Conservation (phyloP, 1,140 invertebrate genomes). For the Trichoplusia ni region DNA sequence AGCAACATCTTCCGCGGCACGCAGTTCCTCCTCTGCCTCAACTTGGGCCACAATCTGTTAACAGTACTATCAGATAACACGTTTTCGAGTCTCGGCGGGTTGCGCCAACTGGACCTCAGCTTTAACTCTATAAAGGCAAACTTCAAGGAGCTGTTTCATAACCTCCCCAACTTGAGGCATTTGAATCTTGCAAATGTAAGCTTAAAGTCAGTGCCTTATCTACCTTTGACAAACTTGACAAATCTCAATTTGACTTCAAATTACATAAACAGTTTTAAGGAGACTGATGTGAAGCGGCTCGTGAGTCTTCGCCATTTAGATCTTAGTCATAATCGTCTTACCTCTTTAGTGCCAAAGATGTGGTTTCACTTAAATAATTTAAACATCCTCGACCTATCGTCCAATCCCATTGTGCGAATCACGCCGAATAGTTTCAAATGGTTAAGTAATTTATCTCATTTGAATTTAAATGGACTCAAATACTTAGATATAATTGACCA, state of each 20-base stretch:
- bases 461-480: slow-evolving; percentile 82
- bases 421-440: slow-evolving; percentile 82
- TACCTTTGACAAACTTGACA: slow-evolving; percentile 87
- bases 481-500: slow-evolving; percentile 85
- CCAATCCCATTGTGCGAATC: slow-evolving; percentile 84
- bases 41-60: slow-evolving; percentile 90
- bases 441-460: slow-evolving; percentile 81
- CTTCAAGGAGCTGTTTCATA: slow-evolving; percentile 94
- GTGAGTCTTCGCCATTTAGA: slow-evolving; percentile 84
- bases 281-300: slow-evolving; percentile 85
- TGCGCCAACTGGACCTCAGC: slow-evolving; percentile 90
- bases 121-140: slow-evolving; percentile 91
- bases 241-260: slow-evolving; percentile 90
- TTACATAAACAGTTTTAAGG: slow-evolving; percentile 84
- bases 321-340: slow-evolving; percentile 86
- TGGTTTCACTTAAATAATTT: slow-evolving; percentile 83
- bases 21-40: slow-evolving; percentile 89
- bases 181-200: slow-evolving; percentile 89
- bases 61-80: slow-evolving; percentile 94
- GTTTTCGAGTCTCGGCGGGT: slow-evolving; percentile 89
- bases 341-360: slow-evolving; percentile 84
- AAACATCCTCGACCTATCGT: slow-evolving; percentile 84
- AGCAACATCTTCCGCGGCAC: slow-evolving; percentile 93
- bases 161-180: slow-evolving; percentile 89
- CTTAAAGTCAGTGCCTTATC: slow-evolving; percentile 86